Conservation (phyloP, 2,888 invertebrate species). For the Panopea generosa region DNA sequence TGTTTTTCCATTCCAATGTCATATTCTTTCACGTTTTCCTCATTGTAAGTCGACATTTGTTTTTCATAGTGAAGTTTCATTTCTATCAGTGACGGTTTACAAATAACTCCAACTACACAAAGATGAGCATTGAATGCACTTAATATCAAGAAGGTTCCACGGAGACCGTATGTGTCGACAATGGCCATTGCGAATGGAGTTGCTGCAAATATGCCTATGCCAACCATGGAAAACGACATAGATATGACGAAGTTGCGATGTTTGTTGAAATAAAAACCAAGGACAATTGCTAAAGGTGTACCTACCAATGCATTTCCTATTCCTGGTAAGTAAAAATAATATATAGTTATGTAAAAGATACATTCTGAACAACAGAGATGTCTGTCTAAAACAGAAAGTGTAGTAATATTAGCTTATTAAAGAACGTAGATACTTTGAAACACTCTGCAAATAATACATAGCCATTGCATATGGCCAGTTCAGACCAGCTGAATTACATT, state of each 20-base stretch:
- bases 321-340: slow-evolving; percentile 57
- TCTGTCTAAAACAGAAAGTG: too few relatives aligned
- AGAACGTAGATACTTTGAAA: too few relatives aligned
- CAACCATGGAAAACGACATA: slow-evolving; percentile 44
- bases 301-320: slow-evolving; percentile 55
- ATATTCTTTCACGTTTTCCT: too few relatives aligned
- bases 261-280: slow-evolving; percentile 61
- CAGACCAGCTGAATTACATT: too few relatives aligned
- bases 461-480: too few relatives aligned
- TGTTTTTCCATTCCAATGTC: not conserved
- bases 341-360: too few relatives aligned
- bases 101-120: slow-evolving; percentile 53
- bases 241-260: slow-evolving; percentile 48
- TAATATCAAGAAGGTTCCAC: slow-evolving; percentile 55
- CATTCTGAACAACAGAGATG: too few relatives aligned
- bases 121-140: slow-evolving; percentile 52
- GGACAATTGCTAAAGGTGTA: slow-evolving; percentile 44
- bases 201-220: slow-evolving; percentile 56
- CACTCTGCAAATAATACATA: too few relatives aligned
- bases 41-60: too few relatives aligned
- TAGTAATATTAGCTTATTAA: too few relatives aligned
- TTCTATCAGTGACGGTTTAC: slow-evolving; percentile 55
- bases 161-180: slow-evolving; percentile 46
- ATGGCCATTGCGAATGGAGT: slow-evolving; percentile 53
- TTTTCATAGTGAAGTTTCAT: slow-evolving; percentile 7